phyloP scores from a whole-genome alignment of 2,888 invertebrate genomes.

The Gasteruption jaculator region DNA sequence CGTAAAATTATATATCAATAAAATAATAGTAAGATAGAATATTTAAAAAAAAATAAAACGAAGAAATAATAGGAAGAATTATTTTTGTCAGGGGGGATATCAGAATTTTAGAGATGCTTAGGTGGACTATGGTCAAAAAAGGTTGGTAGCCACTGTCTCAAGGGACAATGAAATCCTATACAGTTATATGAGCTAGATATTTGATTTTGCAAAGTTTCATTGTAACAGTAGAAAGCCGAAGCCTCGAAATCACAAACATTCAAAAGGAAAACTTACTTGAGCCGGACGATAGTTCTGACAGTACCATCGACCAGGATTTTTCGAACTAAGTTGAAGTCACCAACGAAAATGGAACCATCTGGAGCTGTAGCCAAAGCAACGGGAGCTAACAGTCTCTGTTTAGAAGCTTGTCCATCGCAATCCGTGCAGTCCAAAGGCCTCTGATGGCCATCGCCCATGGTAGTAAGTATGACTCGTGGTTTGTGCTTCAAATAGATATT shows the following conservation, averaged over 20 bases:
- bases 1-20: no score
- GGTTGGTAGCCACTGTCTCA: no score
- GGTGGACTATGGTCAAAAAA: no score
- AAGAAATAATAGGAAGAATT: no score
- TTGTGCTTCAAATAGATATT: constrained; percentile 92
- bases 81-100: no score
- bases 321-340: constrained; percentile 91
- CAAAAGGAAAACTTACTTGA: constrained; percentile 64
- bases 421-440: constrained; percentile 80
- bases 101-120: no score
- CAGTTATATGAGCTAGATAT: no score
- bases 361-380: constrained; percentile 88
- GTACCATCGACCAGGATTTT: constrained; percentile 82
- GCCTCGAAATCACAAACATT: background rate
- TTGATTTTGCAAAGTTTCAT: background rate
- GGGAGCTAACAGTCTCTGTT: constrained; percentile 83
- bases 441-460: constrained; percentile 89
- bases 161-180: no score
- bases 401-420: constrained; percentile 74
- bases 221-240: background rate
- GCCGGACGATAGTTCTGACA: constrained; percentile 71
- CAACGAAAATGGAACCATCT: constrained; percentile 91
- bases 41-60: no score
- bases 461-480: constrained; percentile 83
- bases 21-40: no score